A percentile compares a stretch with the other conserved stretches of the same genome.
Conservation (phyloP, 2,797 vertebrate genomes). For the Staurois parvus region DNA sequence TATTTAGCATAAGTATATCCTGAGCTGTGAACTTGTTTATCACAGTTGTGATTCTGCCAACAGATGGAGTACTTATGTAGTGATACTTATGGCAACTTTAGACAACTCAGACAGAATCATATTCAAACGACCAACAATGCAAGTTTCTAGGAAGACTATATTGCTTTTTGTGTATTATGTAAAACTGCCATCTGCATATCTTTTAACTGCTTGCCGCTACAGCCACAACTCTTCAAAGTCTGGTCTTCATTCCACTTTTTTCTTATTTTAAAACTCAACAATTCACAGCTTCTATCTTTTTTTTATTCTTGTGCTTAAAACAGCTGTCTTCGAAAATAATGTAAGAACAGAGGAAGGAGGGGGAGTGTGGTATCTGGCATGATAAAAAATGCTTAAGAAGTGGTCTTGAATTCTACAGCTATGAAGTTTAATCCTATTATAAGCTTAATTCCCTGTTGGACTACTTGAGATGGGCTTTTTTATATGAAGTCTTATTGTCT, state of each 20-base stretch:
- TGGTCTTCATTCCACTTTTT: slow-evolving; percentile 2
- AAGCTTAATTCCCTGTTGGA: slow-evolving; percentile 22
- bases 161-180: slow-evolving; percentile 16
- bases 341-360: slow-evolving; percentile 5
- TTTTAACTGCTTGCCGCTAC: slow-evolving; percentile 16
- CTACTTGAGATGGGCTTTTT: slow-evolving; percentile 15
- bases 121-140: not conserved
- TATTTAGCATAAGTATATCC: not conserved
- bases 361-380: not conserved
- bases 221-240: not conserved
- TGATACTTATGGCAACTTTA: no score
- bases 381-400: slow-evolving; percentile 20
- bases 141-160: not conserved
- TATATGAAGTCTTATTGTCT: slow-evolving; percentile 11
- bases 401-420: slow-evolving; percentile 6
- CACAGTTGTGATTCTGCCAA: no score
- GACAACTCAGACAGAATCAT: no score
- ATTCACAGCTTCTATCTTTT: not conserved
- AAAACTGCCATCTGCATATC: not conserved
- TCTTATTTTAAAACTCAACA: slow-evolving; percentile 5
- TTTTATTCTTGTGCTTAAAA: not conserved
- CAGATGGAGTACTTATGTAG: no score
- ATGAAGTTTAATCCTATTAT: slow-evolving; percentile 40
- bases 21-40: not conserved
- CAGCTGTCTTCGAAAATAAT: not conserved